Base-by-base conservation (phyloP, 2,797 vertebrate genomes). In the Sparus aurata region DNA sequence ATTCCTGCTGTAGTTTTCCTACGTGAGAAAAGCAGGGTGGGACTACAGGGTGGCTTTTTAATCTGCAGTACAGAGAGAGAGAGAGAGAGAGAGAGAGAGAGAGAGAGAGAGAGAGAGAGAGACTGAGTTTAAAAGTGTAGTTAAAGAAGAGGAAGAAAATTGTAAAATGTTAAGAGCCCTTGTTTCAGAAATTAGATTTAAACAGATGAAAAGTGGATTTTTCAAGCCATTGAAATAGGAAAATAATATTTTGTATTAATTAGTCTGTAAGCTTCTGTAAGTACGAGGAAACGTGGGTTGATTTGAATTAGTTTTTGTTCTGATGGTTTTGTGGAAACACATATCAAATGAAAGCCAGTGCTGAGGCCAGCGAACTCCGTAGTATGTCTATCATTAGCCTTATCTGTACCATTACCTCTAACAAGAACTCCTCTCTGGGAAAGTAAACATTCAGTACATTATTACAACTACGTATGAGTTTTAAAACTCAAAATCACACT, bases 301-400 rank as follows among this genome's bases (percentile, higher is more conserved):
- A 58, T 46, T 38, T 70, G 45, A 54, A 65, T 41, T 13, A n/a
- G 38, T 69, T 70, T 58, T 46, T 49, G n/a, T 45, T 7, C 18
- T 34, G 17, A 54, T 52, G 60, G 12, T 63, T 75, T 41, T 45
- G 17, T 67, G 11, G 62, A 73, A 72, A 66, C 15, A 12, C 43
- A 12, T 15, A 20, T 27, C 66, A 62, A 13, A 30, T 58, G 49
- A 73, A 75, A 66, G 57, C 23, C 79, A 61, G 50, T 60, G 59
- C 53, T 41, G 30, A 75, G 47, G 54, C 52, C 73, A 68, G 34
- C 45, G 3, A 23, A 74, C 72, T 73, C 64, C 70, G 82, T 64
- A 25, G 73, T 77, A 84, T 62, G 75, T 67, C 66, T 76, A 85
- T 70, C 79, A 85, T 80, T 80, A 52, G 17, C 67, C 10, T 43